Evolutionary conservation across 1,140 invertebrate species (phyloP).

Genomic region (Oryctes rhinoceros): DNA sequence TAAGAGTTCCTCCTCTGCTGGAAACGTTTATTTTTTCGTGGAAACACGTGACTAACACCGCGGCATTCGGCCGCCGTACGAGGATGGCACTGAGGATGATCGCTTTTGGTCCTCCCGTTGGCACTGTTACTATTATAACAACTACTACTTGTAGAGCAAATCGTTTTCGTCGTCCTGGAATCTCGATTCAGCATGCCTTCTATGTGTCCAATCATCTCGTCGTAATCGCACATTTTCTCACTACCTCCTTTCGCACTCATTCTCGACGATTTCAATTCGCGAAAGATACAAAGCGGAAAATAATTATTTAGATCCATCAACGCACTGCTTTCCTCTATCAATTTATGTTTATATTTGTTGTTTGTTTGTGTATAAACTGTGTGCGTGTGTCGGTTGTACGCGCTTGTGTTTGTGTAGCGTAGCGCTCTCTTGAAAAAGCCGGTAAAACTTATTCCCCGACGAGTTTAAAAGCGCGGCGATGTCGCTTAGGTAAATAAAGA

Average conservation of each 20-base stretch:
- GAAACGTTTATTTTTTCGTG: slow-evolving; percentile 20
- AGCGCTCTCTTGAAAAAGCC: slow-evolving; percentile 8
- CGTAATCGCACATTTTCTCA: slow-evolving; percentile 14
- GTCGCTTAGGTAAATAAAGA: slow-evolving; percentile 25
- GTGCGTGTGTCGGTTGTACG: not conserved
- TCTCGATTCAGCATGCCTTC: slow-evolving; percentile 56
- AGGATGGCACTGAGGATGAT: slow-evolving; percentile 34
- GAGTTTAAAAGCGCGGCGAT: slow-evolving; percentile 13
- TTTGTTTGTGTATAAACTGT: not conserved
- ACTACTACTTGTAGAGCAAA: not conserved
- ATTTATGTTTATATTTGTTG: no score
- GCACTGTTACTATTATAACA: not conserved
- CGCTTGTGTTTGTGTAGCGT: not conserved
- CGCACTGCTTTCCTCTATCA: no score
- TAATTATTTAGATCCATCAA: no score
- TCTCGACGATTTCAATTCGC: not conserved
- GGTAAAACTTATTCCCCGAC: not conserved
- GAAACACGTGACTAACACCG: slow-evolving; percentile 37
- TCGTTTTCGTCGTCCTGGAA: slow-evolving; percentile 53
- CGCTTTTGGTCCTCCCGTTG: not conserved
- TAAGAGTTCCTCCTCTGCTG: slow-evolving; percentile 35
- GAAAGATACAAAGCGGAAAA: no score
- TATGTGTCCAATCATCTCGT: slow-evolving; percentile 46
- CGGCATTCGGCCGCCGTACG: slow-evolving; percentile 28
- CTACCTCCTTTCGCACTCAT: not conserved